These are phyloP conservation scores for Xenentodon cancila DNA, from an alignment of 2,797 vertebrate species.

Conservation along the genomic window DNA sequence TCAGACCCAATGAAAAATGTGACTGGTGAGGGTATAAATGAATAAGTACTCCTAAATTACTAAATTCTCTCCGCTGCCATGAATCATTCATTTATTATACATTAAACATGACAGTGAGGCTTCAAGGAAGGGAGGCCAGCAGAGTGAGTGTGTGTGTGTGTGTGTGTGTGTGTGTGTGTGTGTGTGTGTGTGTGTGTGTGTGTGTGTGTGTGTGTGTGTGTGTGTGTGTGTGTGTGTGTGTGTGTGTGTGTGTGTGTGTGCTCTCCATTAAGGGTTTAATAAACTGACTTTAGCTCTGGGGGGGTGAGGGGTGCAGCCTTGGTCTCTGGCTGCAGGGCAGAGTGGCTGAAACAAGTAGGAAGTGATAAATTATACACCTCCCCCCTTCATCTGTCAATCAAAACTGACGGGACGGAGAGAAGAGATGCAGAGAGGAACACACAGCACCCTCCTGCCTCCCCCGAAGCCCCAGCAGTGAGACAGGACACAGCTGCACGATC, in stretches of 20 bases:
- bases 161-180: slow-evolving; percentile 33
- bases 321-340: slow-evolving; percentile 61
- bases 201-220: too few relatives aligned
- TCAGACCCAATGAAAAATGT: slow-evolving; percentile 20
- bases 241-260: too few relatives aligned
- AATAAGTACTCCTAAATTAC: slow-evolving; percentile 75
- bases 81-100: slow-evolving; percentile 84
- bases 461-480: slow-evolving; percentile 38
- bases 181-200: slow-evolving; percentile 26
- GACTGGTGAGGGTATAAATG: slow-evolving; percentile 67
- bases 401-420: slow-evolving; percentile 64
- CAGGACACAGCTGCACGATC: slow-evolving; percentile 67
- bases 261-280: slow-evolving; percentile 73
- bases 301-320: slow-evolving; percentile 42
- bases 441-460: slow-evolving; percentile 24
- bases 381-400: slow-evolving; percentile 68
- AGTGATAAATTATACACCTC: slow-evolving; percentile 77
- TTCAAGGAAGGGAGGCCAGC: slow-evolving; percentile 50
- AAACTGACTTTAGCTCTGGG: slow-evolving; percentile 66
- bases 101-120: slow-evolving; percentile 83
- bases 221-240: too few relatives aligned
- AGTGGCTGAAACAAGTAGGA: slow-evolving; percentile 64
- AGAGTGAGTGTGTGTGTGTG: slow-evolving; percentile 26
- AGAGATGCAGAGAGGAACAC: slow-evolving; percentile 30
- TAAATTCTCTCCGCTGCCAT: slow-evolving; percentile 73